Evolutionary conservation across 2,113 vertebrate species (phyloP), one percentile per base, ranked within the genome.

Genomic region (Calidris pugnax): DNA sequence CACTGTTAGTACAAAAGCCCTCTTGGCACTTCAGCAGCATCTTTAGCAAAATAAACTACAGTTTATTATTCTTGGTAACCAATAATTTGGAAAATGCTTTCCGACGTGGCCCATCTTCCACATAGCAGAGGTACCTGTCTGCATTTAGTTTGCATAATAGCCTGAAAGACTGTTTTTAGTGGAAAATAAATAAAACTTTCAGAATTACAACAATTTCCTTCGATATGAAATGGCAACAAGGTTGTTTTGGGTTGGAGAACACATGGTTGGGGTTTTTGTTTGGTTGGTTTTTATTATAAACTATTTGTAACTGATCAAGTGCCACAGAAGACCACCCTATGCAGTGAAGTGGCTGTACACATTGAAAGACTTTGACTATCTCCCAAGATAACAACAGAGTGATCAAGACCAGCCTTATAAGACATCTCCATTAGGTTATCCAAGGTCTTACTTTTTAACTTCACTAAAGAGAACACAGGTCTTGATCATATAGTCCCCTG

Each of bases 201-300:
- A 67, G 13, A 55, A 72, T 72, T 33, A 41, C 32, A 50, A 62
- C 5, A 69, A 48, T 26, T 53, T 51, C 21, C 33, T 33, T 63
- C 35, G 19, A 43, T 30, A 80, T 28, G 21, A 59, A 57, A 69
- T 9, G 8, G 26, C 37, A 84, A 6, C 33, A 47, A 35, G 7
- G 21, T 37, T 69, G 56, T 33, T 76, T 64, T 10, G n/a, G 6
- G 30, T 12, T 67, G 53, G 10, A 10, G 10, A 22, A 14, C 11
- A 14, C 2, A 14, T 0, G 0, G 23, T 35, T 37, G n/a, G 14
- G 37, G 1, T 23, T 50, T 45, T 59, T 41, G 8, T 9, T 59
- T 26, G 22, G 2, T 41, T 64, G 2, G 0, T n/a, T 62, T 84
- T 48, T 39, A 35, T 35, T 28, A 32, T 24, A 12, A 77, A 55